Conservation (phyloP, 2,888 invertebrate species). For the Thysanoteuthis rhombus region DNA sequence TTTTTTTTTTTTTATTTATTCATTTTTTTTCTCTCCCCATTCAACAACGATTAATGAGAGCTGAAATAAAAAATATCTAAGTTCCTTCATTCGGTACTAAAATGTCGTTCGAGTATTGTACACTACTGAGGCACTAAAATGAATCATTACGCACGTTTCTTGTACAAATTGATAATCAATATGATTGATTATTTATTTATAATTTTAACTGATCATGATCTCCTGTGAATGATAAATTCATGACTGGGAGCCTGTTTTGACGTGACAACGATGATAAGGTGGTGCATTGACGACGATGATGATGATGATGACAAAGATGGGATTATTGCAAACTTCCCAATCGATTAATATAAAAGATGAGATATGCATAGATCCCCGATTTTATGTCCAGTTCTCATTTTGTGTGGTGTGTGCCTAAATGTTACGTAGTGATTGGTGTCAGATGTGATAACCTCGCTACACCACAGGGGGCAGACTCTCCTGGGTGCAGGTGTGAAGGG, state of each 20-base stretch:
- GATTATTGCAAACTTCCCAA: neutral
- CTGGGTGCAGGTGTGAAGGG: no score
- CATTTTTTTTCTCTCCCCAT: neutral
- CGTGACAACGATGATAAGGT: neutral
- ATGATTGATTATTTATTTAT: neutral
- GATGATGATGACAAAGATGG: conserved; percentile 1
- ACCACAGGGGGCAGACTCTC: no score
- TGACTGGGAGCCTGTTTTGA: neutral
- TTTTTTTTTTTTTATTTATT: no score
- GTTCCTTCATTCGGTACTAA: neutral
- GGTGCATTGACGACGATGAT: neutral
- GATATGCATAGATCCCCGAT: neutral
- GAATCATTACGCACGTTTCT: neutral
- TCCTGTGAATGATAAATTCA: neutral
- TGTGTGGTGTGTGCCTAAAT: neutral
- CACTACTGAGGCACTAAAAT: neutral
- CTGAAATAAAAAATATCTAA: neutral
- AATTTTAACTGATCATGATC: neutral
- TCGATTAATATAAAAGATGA: neutral
- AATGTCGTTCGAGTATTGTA: neutral
- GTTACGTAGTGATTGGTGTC: neutral
- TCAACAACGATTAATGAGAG: no score
- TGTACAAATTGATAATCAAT: neutral
- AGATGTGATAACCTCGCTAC: neutral
- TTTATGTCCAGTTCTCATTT: neutral